A percentile compares a stretch with the other conserved stretches of the same genome.
phyloP scores from a whole-genome alignment of 1,140 invertebrate genomes.

The Cephus cinctus region DNA sequence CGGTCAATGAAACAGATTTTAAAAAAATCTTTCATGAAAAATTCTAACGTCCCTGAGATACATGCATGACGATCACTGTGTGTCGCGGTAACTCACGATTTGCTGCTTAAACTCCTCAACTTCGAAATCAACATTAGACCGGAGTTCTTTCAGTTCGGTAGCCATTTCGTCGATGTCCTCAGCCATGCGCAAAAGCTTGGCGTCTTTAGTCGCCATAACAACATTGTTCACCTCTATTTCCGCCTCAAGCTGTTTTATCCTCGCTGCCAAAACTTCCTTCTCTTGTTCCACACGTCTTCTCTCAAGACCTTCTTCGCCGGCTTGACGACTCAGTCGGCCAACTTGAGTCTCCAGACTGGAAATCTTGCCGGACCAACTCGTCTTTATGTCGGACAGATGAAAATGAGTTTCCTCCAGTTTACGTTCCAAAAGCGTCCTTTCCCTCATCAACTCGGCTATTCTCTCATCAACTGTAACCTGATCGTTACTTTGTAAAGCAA shows the following conservation, averaged over 20 bases:
- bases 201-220: constrained; percentile 69
- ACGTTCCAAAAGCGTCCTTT: constrained; percentile 69
- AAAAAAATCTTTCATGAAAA: too few species aligned
- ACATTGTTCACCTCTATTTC: constrained; percentile 70
- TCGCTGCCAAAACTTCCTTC: constrained; percentile 64
- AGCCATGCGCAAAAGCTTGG: constrained; percentile 65
- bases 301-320: constrained; percentile 77
- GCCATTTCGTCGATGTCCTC: constrained; percentile 66
- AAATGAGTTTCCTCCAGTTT: constrained; percentile 80
- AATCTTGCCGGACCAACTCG: constrained; percentile 86
- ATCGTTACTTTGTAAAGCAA: constrained; percentile 53
- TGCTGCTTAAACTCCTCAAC: constrained; percentile 62
- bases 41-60: too few species aligned
- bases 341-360: constrained; percentile 82
- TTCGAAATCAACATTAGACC: constrained; percentile 63
- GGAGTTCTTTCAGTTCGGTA: constrained; percentile 62
- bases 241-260: constrained; percentile 64
- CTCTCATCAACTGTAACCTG: constrained; percentile 64
- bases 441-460: constrained; percentile 54
- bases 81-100: constrained; percentile 65
- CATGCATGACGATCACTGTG: constrained; percentile 22
- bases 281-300: constrained; percentile 72
- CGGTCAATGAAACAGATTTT: too few species aligned
- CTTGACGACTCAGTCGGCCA: constrained; percentile 73
- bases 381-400: constrained; percentile 84